A percentile compares a stretch with the other conserved stretches of the same genome.
These are phyloP conservation scores for Seira ritae DNA, from an alignment of 2,888 invertebrate genomes.

Conservation along the genomic window DNA sequence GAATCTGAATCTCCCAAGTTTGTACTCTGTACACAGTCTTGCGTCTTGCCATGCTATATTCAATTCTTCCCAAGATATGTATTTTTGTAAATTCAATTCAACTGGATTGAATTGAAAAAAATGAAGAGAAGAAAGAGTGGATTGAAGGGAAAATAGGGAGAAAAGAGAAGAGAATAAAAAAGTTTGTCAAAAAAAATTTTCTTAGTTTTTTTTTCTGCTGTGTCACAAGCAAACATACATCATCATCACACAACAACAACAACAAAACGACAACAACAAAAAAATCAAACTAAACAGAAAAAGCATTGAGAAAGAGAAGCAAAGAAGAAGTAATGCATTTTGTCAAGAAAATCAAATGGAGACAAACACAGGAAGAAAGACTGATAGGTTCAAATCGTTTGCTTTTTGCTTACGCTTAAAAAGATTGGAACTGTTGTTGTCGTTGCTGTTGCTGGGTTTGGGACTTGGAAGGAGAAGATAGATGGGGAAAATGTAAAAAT, in stretches of 20 bases:
- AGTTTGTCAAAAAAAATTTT: constrained; percentile 56
- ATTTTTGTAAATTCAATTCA: constrained; percentile 55
- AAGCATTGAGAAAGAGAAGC: neutral
- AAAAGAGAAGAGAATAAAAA: constrained; percentile 39
- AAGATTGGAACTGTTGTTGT: too few species aligned
- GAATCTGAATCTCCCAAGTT: too few species aligned
- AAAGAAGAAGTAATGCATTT: neutral
- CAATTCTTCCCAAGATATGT: too few species aligned
- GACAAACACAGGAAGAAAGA: constrained; percentile 46
- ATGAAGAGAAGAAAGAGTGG: constrained; percentile 40
- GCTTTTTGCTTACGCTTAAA: too few species aligned
- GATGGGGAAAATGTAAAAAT: constrained; percentile 28
- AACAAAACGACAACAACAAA: constrained; percentile 17
- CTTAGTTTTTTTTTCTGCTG: constrained; percentile 56
- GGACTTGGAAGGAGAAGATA: too few species aligned
- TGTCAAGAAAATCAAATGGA: constrained; percentile 47
- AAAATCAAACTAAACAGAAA: neutral
- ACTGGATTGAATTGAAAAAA: constrained; percentile 59
- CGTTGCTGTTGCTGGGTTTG: too few species aligned
- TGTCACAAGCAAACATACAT: constrained; percentile 63
- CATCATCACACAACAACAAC: constrained; percentile 52
- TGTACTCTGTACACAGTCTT: too few species aligned
- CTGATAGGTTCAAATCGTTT: constrained; percentile 43
- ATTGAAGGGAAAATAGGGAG: constrained; percentile 39
- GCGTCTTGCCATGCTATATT: too few species aligned